phyloP scores from a whole-genome alignment of 2,797 vertebrate genomes.

The Luscinia luscinia region DNA sequence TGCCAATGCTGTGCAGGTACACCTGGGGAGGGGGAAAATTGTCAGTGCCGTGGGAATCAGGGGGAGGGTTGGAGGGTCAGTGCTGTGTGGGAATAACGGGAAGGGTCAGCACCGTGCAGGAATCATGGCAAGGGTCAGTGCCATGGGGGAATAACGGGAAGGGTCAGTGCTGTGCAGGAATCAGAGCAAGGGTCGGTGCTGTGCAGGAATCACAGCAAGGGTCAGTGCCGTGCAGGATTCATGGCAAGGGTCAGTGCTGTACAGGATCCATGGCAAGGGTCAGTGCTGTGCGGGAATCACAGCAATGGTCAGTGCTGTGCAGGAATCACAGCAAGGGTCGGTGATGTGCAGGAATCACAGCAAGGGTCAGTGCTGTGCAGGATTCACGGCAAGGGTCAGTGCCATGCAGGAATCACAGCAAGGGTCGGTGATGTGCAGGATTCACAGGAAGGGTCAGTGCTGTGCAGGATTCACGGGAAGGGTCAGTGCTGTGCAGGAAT shows the following conservation, averaged over 20 bases:
- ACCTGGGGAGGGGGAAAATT: constrained; percentile 74
- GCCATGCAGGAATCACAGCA: no score
- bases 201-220: background rate
- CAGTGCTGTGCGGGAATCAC: no score
- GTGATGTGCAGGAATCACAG: no score
- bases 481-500: background rate
- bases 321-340: background rate
- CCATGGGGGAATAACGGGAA: background rate
- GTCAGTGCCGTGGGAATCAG: accelerated
- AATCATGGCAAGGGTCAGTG: background rate
- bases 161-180: background rate
- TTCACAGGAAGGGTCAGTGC: no score
- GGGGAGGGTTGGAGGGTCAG: background rate
- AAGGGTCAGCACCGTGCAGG: accelerated
- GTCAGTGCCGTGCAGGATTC: accelerated
- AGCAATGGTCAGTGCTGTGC: background rate
- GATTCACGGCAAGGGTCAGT: no score
- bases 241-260: no score
- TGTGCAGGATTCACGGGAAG: accelerated
- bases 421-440: background rate
- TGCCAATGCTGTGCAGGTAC: constrained; percentile 91
- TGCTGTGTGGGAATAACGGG: accelerated
- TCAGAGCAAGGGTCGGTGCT: accelerated
- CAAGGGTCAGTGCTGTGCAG: background rate
- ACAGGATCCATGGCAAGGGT: no score